Evolutionary conservation across 2,888 invertebrate species (phyloP).

Genomic region (Neuroscelio doddi): DNA sequence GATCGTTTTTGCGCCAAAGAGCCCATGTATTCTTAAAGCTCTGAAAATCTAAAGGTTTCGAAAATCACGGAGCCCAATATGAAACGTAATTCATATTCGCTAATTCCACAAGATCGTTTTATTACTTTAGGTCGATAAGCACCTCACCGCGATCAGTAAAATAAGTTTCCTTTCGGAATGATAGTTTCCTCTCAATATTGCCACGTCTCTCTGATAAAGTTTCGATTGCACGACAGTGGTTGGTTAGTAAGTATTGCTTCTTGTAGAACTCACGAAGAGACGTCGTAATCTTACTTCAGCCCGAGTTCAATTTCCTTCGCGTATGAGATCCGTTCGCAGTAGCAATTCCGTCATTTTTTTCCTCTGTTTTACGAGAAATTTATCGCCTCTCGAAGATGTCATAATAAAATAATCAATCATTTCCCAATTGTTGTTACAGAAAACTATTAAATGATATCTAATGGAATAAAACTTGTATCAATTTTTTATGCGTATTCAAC

Average conservation of each 20-base stretch:
- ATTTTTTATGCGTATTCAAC: neutral
- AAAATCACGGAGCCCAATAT: slow-evolving; percentile 14
- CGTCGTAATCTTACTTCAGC: slow-evolving; percentile 28
- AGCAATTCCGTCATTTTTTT: slow-evolving; percentile 16
- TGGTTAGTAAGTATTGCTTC: slow-evolving; percentile 21
- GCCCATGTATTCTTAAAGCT: neutral
- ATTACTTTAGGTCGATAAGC: slow-evolving; percentile 15
- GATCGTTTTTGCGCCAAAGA: slow-evolving; percentile 17
- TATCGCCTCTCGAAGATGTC: slow-evolving; percentile 24
- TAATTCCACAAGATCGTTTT: slow-evolving; percentile 11
- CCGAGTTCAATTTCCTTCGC: slow-evolving; percentile 36
- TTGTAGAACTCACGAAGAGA: slow-evolving; percentile 22
- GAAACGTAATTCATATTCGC: slow-evolving; percentile 13
- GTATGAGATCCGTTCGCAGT: slow-evolving; percentile 21
- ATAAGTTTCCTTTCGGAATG: slow-evolving; percentile 25
- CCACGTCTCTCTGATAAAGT: slow-evolving; percentile 27
- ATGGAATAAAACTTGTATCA: neutral
- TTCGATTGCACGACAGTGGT: slow-evolving; percentile 32
- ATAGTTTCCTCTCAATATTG: slow-evolving; percentile 15
- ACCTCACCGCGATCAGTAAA: slow-evolving; percentile 14
- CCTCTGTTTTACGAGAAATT: slow-evolving; percentile 18
- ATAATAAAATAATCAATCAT: slow-evolving; percentile 39
- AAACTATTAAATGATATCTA: neutral
- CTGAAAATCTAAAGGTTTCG: too few species aligned
- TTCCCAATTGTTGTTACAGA: slow-evolving; percentile 11